Conservation (phyloP, 1,140 invertebrate genomes). For the Bicyclus anynana region DNA sequence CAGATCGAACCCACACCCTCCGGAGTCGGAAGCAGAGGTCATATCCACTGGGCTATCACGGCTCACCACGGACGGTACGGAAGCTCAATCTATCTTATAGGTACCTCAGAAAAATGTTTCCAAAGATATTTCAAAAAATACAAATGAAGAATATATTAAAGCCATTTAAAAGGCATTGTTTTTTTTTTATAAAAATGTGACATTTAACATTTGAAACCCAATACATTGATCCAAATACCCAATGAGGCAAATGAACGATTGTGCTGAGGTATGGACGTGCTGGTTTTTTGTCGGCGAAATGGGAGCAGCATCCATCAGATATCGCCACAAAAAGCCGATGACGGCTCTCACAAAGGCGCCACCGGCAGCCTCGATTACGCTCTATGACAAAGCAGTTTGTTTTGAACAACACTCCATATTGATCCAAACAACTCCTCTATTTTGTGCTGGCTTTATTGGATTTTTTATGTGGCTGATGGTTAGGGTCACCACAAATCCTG, state of each 20-base stretch:
- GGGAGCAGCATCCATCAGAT: constrained; percentile 74
- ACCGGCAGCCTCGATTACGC: constrained; percentile 70
- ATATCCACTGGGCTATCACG: no score
- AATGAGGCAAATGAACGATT: constrained; percentile 44
- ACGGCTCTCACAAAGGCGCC: constrained; percentile 67
- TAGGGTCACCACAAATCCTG: constrained; percentile 10
- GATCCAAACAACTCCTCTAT: constrained; percentile 72
- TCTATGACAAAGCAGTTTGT: constrained; percentile 72
- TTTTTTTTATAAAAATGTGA: no score
- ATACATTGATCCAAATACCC: constrained; percentile 12
- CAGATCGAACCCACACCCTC: no score
- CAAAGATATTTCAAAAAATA: no score
- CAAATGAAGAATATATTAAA: no score
- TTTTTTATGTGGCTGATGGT: constrained; percentile 51
- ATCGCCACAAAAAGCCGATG: constrained; percentile 67
- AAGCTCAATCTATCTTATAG: no score
- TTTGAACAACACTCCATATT: constrained; percentile 72
- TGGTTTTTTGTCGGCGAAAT: constrained; percentile 68
- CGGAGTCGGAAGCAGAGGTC: no score
- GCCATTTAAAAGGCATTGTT: no score
- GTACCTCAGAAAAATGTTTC: no score
- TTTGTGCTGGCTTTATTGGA: constrained; percentile 69
- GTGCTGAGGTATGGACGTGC: constrained; percentile 39
- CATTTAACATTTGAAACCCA: no score
- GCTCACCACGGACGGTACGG: no score